Percentiles rank a stretch among this genome's conserved stretches.
These are phyloP conservation scores for Lepisosteus oculatus DNA, from an alignment of 2,113 vertebrate species.

Conservation along the genomic window DNA sequence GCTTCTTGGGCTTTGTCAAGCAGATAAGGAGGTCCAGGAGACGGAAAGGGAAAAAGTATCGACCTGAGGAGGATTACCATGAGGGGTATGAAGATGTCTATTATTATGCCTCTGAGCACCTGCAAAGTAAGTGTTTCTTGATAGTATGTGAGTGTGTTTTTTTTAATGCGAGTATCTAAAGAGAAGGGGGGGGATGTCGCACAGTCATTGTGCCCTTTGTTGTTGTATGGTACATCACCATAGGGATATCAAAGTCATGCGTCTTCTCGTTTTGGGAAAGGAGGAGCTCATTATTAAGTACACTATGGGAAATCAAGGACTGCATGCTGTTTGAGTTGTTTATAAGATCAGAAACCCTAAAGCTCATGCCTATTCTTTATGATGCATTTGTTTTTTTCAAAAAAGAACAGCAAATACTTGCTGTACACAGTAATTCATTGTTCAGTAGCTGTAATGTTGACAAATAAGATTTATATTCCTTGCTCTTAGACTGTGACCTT, in stretches of 20 bases:
- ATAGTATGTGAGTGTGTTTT: slow-evolving; percentile 1
- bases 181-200: neutral
- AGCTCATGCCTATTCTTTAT: too few relatives aligned
- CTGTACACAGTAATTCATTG: too few relatives aligned
- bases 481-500: too few relatives aligned
- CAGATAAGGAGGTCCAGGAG: slow-evolving; percentile 86
- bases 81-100: slow-evolving; percentile 98
- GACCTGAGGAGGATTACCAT: slow-evolving; percentile 96
- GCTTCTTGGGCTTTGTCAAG: slow-evolving; percentile 90
- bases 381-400: too few relatives aligned
- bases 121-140: slow-evolving; percentile 75
- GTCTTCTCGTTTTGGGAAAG: neutral
- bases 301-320: too few relatives aligned
- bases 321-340: too few relatives aligned
- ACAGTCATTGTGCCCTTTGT: slow-evolving; percentile 16
- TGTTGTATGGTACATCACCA: neutral
- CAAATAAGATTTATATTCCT: too few relatives aligned
- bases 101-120: slow-evolving; percentile 91
- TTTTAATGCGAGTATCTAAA: neutral
- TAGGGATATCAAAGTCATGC: neutral
- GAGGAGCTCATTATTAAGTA: too few relatives aligned
- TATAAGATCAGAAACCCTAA: too few relatives aligned
- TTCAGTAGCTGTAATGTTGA: too few relatives aligned
- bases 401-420: too few relatives aligned
- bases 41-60: slow-evolving; percentile 94